These are phyloP conservation scores for Sparidentex hasta DNA, from an alignment of 2,797 vertebrate species.

Conservation along the genomic window DNA sequence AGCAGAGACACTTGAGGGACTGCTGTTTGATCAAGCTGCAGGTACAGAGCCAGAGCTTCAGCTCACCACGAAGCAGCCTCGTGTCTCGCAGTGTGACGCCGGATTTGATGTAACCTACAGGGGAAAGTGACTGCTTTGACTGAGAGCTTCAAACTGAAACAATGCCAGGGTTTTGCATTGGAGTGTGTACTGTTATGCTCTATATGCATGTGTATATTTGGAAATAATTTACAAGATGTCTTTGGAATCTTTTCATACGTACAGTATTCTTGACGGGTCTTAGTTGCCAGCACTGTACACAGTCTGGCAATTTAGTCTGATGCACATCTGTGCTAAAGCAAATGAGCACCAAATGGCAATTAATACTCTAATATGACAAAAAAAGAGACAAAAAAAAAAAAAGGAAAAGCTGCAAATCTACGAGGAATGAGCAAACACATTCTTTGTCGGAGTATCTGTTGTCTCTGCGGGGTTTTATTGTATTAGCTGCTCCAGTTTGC, in stretches of 20 bases:
- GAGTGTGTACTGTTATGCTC: neutral
- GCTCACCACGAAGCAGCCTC: neutral
- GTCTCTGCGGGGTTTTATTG: neutral
- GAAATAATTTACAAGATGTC: neutral
- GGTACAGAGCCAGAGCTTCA: neutral
- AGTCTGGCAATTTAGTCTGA: neutral
- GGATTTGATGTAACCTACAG: neutral
- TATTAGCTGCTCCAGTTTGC: constrained; percentile 1
- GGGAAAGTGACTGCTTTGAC: constrained; percentile 3
- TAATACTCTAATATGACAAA: neutral
- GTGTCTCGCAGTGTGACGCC: neutral
- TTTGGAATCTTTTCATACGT: neutral
- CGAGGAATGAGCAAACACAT: neutral
- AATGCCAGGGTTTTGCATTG: neutral
- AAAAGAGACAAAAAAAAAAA: no score
- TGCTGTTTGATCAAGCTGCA: neutral
- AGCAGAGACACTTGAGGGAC: neutral
- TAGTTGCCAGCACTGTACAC: neutral
- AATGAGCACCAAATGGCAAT: neutral
- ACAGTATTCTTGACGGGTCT: neutral
- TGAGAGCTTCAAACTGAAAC: constrained; percentile 28
- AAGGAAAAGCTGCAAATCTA: neutral
- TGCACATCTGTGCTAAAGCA: neutral
- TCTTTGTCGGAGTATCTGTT: neutral
- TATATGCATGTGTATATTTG: neutral